Base-by-base conservation (phyloP, 2,797 vertebrate species). In the Danio jaintianensis region DNA sequence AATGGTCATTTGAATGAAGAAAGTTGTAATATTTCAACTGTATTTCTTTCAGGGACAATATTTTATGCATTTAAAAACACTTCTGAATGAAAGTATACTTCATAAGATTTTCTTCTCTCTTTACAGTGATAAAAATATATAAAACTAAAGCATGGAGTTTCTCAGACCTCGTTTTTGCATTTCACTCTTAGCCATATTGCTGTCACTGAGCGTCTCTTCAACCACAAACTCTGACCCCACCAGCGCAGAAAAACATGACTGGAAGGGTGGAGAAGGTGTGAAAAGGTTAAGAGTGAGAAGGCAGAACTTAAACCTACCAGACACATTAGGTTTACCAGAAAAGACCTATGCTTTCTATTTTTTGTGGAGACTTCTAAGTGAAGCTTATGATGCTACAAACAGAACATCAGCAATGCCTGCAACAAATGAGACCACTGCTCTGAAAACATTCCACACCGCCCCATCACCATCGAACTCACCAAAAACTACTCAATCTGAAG, bases 181-280 rank as follows among this genome's bases (percentile, higher is more conserved):
- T 62, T 68, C 5, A 55, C 10, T 76, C 13, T 76, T 76, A 15
- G 36, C 62, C 20, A 64, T 58, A n/a, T 38, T 61, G 29, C 53
- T 50, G 43, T 68, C 42, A 18, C 0, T 66, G 12, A 69, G 53
- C 42, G 69, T 69, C 55, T 48, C 42, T 50, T 47, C 10, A 9
- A 68, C 53, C 76, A 78, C 64, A 69, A 62, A n/a, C 58, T 20
- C 18, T 4, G 11, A 63, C 47, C 59, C 20, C 73, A 63, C n/a
- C 47, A 50, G 38, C 0, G 2, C 55, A 22, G 40, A 43, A 5
- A 2, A 3, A 8, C 1, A 9, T 12, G 13, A 38, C 36, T 2
- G 16, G 29, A 75, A 52, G 63, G 64, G 53, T 58, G 64, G 42
- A 47, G 55, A 59, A 7, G 43, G 64, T 59, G 64, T 0, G 29